Base-by-base conservation (phyloP, 2,797 vertebrate species). In the Clarias platycephalus region DNA sequence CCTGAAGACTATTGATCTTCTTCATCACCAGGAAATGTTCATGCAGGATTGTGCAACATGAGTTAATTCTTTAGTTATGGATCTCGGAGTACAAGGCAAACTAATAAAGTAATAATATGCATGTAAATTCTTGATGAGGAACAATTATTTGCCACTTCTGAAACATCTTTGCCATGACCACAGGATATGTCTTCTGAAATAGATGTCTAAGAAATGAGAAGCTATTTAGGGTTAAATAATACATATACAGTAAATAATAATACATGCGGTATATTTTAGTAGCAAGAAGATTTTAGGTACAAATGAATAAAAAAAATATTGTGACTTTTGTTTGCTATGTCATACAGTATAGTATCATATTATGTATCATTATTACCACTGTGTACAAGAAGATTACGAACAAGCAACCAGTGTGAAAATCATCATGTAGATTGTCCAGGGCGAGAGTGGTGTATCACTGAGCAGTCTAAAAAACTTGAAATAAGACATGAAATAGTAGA, bases 1-100 rank as follows among this genome's bases (percentile, higher is more conserved):
- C 55, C 85, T 63, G 80, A 89, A 86, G 84, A 75, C 68, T 57
- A 93, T 90, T 81, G 90, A 92, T 91, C 93, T 86, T 72, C 84
- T 63, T 34, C 72, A 89, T 91, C 87, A 88, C 90, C 90, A 90
- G 64, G 86, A 84, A 88, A 85, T 49, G 58, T 88, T 90, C 90
- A 90, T 24, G 7, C 68, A 60, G 85, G 78, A 28, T 22, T 68
- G 49, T 67, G 79, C 63, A 64, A 31, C 79, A 66, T 10, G 2
- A n/a, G 55, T 10, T 37, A 71, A 13, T 24, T 40, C 9, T 71
- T 71, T 40, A 71, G 75, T 80, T 40, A 26, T 20, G 70, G 68
- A 74, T 18, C 10, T 40, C 49, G 16, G 44, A 44, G 37, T 13
- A 67, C 40, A 7, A n/a, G 10, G 12, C 70, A 70, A 40, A 24